Percentiles rank a stretch among this genome's conserved stretches.
Evolutionary conservation across 2,888 invertebrate species (phyloP).

Genomic region (Venusia cambrica): DNA sequence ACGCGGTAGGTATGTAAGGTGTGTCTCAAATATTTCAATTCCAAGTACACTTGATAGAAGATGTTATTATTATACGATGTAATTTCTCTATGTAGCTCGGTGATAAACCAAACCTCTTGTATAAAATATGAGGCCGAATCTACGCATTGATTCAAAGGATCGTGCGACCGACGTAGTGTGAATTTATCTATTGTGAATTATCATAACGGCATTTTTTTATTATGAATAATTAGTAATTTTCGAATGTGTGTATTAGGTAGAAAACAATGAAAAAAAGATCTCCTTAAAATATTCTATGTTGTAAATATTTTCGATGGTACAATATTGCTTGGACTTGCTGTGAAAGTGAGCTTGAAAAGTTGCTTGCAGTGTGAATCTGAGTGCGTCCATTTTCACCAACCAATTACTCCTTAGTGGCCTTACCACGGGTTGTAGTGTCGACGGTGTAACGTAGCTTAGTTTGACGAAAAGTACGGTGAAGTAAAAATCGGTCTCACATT

Average conservation of each 20-base stretch:
- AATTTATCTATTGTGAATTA: not conserved
- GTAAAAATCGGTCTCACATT: too few relatives aligned
- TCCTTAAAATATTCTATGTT: slow-evolving; percentile 48
- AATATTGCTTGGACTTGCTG: slow-evolving; percentile 17
- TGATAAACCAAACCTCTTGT: too few relatives aligned
- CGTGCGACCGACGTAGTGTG: too few relatives aligned
- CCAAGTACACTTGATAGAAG: slow-evolving; percentile 9
- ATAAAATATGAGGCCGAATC: too few relatives aligned
- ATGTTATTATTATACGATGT: slow-evolving; percentile 2
- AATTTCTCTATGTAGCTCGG: too few relatives aligned
- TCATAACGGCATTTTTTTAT: slow-evolving; percentile 3
- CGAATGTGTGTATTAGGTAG: slow-evolving; percentile 39
- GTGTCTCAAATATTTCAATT: slow-evolving; percentile 8
- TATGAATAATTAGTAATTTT: slow-evolving; percentile 7
- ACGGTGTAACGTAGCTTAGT: too few relatives aligned
- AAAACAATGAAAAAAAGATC: slow-evolving; percentile 45
- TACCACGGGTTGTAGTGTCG: too few relatives aligned
- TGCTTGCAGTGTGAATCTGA: too few relatives aligned
- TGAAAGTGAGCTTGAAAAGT: slow-evolving; percentile 15
- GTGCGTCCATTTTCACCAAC: too few relatives aligned
- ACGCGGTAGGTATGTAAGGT: slow-evolving; percentile 7
- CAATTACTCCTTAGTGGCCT: too few relatives aligned
- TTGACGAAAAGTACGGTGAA: too few relatives aligned
- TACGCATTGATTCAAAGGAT: too few relatives aligned
- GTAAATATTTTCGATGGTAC: slow-evolving; percentile 22